phyloP scores from a whole-genome alignment of 2,888 invertebrate species.

The Flexamia atlantica region DNA sequence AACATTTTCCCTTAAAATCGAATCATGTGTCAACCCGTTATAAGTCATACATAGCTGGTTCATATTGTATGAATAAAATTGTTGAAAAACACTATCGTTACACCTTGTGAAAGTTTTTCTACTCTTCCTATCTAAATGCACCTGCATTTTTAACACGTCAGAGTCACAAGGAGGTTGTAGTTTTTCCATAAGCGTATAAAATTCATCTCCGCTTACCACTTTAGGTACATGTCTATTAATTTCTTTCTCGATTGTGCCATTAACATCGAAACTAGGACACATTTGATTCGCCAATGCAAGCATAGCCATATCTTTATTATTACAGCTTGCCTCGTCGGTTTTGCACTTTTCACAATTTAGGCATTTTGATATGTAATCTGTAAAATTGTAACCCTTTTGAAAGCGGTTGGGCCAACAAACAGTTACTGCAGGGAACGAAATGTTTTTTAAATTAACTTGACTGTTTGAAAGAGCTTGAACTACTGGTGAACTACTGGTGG shows the following conservation, averaged over 20 bases:
- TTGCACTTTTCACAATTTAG: not conserved
- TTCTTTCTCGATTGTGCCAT: not conserved
- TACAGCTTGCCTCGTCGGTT: not conserved
- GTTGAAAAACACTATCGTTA: not conserved
- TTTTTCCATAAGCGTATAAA: not conserved
- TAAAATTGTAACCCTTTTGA: not conserved
- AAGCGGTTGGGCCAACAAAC: not conserved
- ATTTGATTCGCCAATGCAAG: not conserved
- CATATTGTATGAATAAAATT: not conserved
- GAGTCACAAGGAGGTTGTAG: not conserved
- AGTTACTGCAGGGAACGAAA: not conserved
- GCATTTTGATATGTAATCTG: not conserved
- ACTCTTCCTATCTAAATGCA: no score
- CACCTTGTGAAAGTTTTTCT: not conserved
- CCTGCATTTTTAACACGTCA: not conserved
- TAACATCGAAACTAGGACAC: not conserved
- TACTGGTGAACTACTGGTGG: no score
- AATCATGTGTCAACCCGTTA: not conserved
- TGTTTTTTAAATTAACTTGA: not conserved
- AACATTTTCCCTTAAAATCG: not conserved
- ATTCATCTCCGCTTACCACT: not conserved
- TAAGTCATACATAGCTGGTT: not conserved
- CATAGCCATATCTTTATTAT: not conserved
- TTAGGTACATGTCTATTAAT: not conserved
- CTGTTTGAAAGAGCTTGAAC: conserved; percentile 10